Conservation (phyloP, 2,113 vertebrate species). For the Hiodon tergisus region DNA sequence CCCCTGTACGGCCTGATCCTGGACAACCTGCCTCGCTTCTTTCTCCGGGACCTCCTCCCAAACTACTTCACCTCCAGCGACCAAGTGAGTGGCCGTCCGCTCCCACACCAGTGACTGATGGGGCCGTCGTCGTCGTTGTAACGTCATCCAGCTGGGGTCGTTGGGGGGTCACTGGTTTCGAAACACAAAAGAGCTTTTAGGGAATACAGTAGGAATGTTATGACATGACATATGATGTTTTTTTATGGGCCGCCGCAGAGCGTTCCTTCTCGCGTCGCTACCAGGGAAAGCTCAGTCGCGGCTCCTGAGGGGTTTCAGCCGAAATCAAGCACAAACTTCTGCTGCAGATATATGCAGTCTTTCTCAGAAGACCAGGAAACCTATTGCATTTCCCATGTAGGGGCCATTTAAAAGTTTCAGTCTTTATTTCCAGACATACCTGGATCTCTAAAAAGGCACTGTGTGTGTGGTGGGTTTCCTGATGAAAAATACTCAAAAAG, state of each 20-base stretch:
- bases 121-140: not conserved
- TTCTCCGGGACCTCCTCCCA: constrained; percentile 89
- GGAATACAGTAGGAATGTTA: not conserved
- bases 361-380: too few relatives aligned
- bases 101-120: not conserved
- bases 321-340: too few relatives aligned
- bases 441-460: too few relatives aligned
- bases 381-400: too few relatives aligned
- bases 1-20: constrained; percentile 94
- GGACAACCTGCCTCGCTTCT: constrained; percentile 96
- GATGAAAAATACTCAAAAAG: too few relatives aligned
- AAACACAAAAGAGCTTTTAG: not conserved
- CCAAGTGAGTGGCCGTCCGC: constrained; percentile 65
- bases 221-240: not conserved
- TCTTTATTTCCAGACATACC: too few relatives aligned
- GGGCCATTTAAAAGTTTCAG: too few relatives aligned
- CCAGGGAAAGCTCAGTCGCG: not conserved
- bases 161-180: not conserved
- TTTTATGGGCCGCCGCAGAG: not conserved
- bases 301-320: too few relatives aligned
- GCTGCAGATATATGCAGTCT: too few relatives aligned
- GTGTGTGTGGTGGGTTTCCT: too few relatives aligned
- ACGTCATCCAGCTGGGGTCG: not conserved
- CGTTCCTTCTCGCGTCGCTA: not conserved
- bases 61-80: constrained; percentile 84